A percentile compares a stretch with the other conserved stretches of the same genome.
Conservation (phyloP, 30 jellyfish, hydroid and myxozoan genomes). For the Hydractinia echinata region DNA sequence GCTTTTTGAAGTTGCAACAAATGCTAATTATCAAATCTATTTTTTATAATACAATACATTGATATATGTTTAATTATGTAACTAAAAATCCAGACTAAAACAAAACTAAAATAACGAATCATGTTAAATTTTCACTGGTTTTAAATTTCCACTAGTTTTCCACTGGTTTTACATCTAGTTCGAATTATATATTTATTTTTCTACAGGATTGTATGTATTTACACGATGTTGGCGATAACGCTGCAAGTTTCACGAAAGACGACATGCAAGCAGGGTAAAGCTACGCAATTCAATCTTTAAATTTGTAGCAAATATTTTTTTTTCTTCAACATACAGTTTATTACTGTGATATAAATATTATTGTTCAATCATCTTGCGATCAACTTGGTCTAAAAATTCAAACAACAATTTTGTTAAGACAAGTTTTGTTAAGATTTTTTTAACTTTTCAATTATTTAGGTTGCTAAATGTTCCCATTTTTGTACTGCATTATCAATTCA, state of each 20-base stretch:
- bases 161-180: too few relatives aligned
- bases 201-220: slow-evolving; percentile 96
- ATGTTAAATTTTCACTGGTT: too few relatives aligned
- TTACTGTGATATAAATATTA: not conserved
- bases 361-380: too few relatives aligned
- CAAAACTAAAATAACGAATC: too few relatives aligned
- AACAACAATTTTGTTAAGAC: too few relatives aligned
- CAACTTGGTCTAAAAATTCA: too few relatives aligned
- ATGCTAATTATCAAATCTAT: too few relatives aligned
- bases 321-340: not conserved
- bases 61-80: too few relatives aligned
- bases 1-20: too few relatives aligned
- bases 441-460: not conserved
- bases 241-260: slow-evolving; percentile 92
- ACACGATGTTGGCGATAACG: slow-evolving; percentile 92
- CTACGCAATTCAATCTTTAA: not conserved
- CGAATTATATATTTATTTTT: not conserved
- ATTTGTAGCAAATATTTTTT: not conserved
- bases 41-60: too few relatives aligned
- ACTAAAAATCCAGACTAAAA: too few relatives aligned
- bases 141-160: too few relatives aligned
- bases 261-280: slow-evolving; percentile 98
- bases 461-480: not conserved
- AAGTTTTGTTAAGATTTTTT: not conserved
- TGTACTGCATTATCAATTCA: not conserved